Evolutionary conservation across 2,113 vertebrate genomes (phyloP).

Genomic region (Prinia subflava): DNA sequence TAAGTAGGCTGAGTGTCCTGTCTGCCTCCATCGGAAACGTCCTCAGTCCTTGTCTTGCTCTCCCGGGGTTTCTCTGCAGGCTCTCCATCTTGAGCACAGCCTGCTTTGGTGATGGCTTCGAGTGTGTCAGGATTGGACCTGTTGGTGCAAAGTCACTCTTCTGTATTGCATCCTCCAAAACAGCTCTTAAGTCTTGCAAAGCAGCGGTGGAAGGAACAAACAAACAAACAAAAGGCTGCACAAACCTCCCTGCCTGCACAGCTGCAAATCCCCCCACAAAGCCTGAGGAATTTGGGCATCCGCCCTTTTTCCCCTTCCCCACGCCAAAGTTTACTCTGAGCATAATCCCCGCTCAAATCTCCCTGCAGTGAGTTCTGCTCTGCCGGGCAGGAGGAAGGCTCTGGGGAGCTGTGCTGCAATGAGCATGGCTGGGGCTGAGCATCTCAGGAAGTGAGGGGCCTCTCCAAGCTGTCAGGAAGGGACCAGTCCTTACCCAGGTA

Average conservation of each 20-base stretch:
- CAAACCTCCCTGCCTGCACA: not conserved
- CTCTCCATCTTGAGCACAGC: not conserved
- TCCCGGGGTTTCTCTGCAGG: not conserved
- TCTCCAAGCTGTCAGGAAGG: not conserved
- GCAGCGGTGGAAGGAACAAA: not conserved
- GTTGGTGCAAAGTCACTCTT: not conserved
- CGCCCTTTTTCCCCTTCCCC: not conserved
- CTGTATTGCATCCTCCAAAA: not conserved
- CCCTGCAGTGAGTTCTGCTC: not conserved
- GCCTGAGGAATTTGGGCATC: not conserved
- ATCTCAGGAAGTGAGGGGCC: not conserved
- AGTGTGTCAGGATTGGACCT: not conserved
- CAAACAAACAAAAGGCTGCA: not conserved
- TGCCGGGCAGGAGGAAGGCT: accelerated
- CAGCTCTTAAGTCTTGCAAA: not conserved
- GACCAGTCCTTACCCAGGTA: not conserved
- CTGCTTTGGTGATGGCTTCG: accelerated
- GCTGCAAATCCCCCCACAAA: not conserved
- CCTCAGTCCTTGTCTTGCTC: not conserved
- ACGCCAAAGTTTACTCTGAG: not conserved
- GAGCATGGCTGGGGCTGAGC: not conserved
- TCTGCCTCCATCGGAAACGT: not conserved
- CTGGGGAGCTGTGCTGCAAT: not conserved
- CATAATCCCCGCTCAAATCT: not conserved
- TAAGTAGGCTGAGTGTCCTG: slow-evolving; percentile 1